Conservation (phyloP, 2,888 invertebrate genomes). For the Hetaerina titia region DNA sequence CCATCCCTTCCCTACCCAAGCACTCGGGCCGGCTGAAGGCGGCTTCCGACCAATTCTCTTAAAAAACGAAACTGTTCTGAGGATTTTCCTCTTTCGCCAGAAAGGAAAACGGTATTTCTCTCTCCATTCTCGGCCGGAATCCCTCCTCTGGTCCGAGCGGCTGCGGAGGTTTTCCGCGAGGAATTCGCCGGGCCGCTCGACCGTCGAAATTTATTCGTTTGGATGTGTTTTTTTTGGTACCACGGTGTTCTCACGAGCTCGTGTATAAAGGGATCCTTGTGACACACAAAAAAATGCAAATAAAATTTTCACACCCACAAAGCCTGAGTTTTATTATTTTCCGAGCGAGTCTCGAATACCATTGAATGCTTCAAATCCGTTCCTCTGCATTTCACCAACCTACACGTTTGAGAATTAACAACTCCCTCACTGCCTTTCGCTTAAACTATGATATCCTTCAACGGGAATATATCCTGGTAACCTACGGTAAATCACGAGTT, state of each 20-base stretch:
- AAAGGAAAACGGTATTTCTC: not conserved
- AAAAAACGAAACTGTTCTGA: not conserved
- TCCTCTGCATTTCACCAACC: too few relatives aligned
- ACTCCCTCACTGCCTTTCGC: not conserved
- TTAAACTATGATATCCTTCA: not conserved
- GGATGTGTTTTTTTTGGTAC: not conserved
- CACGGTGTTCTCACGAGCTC: not conserved
- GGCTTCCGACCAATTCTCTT: not conserved
- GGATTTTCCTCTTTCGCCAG: conserved; percentile 5
- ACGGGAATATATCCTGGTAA: too few relatives aligned
- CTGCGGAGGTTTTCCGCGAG: not conserved
- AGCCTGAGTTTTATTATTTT: not conserved
- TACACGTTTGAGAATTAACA: too few relatives aligned
- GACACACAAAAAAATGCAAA: conserved; percentile 14
- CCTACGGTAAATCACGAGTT: not conserved
- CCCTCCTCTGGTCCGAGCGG: not conserved
- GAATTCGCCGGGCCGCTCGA: conserved; percentile 1
- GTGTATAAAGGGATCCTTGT: not conserved
- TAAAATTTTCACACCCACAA: conserved; percentile 30
- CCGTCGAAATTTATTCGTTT: not conserved
- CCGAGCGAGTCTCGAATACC: not conserved
- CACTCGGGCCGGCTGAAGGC: not conserved
- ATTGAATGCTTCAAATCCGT: too few relatives aligned
- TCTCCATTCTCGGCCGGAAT: not conserved
- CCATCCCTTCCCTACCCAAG: too few relatives aligned